These are phyloP conservation scores for Perccottus glenii DNA, from an alignment of 2,113 vertebrate genomes.

Conservation along the genomic window DNA sequence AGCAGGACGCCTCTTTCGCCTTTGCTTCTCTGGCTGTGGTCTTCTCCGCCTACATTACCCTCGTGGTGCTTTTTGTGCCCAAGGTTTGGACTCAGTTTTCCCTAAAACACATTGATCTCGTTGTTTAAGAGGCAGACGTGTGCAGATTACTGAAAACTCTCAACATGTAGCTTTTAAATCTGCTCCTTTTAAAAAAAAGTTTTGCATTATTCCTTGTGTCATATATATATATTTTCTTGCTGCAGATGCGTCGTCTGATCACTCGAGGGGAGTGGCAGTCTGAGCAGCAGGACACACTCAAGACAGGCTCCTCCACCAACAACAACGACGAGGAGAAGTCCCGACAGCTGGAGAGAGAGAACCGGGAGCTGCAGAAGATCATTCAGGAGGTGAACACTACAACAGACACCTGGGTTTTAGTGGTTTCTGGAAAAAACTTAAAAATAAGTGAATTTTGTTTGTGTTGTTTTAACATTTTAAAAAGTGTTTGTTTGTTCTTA, in stretches of 20 bases:
- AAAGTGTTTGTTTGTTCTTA: no score
- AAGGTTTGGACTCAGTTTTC: conserved; percentile 87
- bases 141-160: no score
- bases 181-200: no score
- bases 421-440: no score
- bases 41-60: conserved; percentile 95
- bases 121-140: no score
- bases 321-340: conserved; percentile 98
- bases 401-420: no score
- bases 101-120: no score
- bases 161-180: no score
- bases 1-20: conserved; percentile 94
- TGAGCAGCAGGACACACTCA: conserved; percentile 96
- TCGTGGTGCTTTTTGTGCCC: conserved; percentile 94
- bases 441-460: no score
- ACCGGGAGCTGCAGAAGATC: conserved; percentile 93
- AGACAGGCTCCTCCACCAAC: conserved; percentile 94
- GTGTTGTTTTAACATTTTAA: no score
- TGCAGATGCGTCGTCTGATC: conserved; percentile 92
- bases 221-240: conserved; percentile 5
- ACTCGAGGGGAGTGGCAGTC: conserved; percentile 97
- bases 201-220: no score
- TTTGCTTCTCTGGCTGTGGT: conserved; percentile 91
- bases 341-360: conserved; percentile 91
- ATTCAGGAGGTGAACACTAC: conserved; percentile 86